Base-by-base conservation (phyloP, 2,888 invertebrate species). In the Acanthopleura granulata region DNA sequence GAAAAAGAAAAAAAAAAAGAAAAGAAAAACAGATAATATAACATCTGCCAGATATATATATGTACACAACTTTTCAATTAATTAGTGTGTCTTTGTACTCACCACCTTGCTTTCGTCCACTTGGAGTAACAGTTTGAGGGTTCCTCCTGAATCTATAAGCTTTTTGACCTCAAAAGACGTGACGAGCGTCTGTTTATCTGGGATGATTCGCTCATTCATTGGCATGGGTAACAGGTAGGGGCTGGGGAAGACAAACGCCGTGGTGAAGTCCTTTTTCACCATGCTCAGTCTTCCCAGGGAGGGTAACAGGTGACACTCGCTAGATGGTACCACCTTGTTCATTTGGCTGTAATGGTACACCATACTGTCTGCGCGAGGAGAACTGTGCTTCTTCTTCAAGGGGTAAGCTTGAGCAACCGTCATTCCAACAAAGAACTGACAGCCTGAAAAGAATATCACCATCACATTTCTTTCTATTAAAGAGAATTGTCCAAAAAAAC, bases 81-180 rank as follows among this genome's bases (percentile, higher is more conserved):
- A 9, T 40, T 40, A 6, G 3, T 6, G 4, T 40, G 40, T 6
- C 6, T 50, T 15, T 29, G 27, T 72, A 25, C 69, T 49, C 75
- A 77, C 77, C 61, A 72, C 15, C 40, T 69, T 50, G 15, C 49
- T n/a, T 27, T 16, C 69, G 27, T 66, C 62, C 27, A 73, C 22
- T 4, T 11, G 22, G 11, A 79, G 61, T 14, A 62, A 61, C 0
- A 82, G 66, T 70, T 78, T 80, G 12, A 87, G 75, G 9, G 95
- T 95, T 0, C 96, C 96, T 0, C 97, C 97, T 50, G 95, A 94
- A 85, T 96, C 96, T 76, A 93, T 91, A 30, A 94, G 93, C 76
- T 94, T 93, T 57, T 94, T 93, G 16, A 96, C 91, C 75, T 93
- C 92, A 86, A 96, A 95, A 79, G 93, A 93, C 73, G 96, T 91